Conservation (phyloP, 2,888 invertebrate species). For the Cantharis flavilabris region DNA sequence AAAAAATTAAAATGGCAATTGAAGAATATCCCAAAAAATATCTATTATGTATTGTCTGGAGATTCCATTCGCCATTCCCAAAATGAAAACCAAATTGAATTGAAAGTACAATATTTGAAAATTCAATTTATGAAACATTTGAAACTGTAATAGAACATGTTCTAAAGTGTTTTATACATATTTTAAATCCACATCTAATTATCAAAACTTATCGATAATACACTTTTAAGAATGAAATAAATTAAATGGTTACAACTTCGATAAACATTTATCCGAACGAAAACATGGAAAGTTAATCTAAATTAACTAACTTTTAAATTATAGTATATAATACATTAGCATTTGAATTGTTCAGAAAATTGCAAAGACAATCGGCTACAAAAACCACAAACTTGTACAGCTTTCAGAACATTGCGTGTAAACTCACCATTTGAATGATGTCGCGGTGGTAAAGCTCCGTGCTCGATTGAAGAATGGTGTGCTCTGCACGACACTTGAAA, state of each 20-base stretch:
- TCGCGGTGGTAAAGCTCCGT: conserved; percentile 25
- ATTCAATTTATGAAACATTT: neutral
- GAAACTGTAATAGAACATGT: neutral
- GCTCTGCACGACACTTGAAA: conserved; percentile 26
- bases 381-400: conserved; percentile 18
- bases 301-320: neutral
- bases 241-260: neutral
- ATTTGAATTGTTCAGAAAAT: conserved; percentile 12
- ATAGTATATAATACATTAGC: conserved; percentile 7
- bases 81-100: conserved; percentile 2
- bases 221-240: neutral
- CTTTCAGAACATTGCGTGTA: conserved; percentile 24
- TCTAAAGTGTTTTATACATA: neutral
- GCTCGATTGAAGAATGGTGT: conserved; percentile 31
- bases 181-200: neutral
- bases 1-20: neutral
- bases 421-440: conserved; percentile 29
- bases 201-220: neutral
- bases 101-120: neutral
- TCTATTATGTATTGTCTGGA: neutral
- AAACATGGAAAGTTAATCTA: neutral
- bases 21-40: neutral
- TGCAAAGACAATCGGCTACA: conserved; percentile 11
- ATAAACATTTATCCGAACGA: neutral
- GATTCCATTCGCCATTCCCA: neutral